Evolutionary conservation across 2,113 vertebrate species (phyloP), one percentile per base, ranked within the genome.

Genomic region (Nipponia nippon): DNA sequence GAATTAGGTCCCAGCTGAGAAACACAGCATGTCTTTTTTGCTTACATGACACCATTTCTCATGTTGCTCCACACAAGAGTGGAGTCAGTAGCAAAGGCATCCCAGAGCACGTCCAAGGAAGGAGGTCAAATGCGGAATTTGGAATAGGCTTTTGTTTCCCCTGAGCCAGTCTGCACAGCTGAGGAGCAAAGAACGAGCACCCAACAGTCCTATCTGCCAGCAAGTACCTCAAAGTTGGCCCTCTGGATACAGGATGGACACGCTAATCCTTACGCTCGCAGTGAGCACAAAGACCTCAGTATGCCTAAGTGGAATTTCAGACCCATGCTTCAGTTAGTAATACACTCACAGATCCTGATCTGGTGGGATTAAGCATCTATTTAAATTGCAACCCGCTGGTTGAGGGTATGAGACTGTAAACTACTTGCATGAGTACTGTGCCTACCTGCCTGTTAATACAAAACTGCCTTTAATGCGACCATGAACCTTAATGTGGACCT

Each of bases 401-500:
- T 42, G 36, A 93, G 36, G 7, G 10, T 26, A 6, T 46, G 49
- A 91, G 49, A 27, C 66, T 38, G n/a, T 25, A 58, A 53, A n/a
- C 22, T n/a, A 16, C 44, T 61, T 66, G 21, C 16, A 17, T 7
- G 13, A 4, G 5, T 36, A 61, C 7, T 22, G 5, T 82, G 44
- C 21, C 66, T 89, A 59, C n/a, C 26, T 49, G 38, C 21, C n/a
- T 91, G 56, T 69, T 95, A 62, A 65, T 27, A 53, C 32, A 76
- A 76, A 94, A 95, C 15, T 69, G 25, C 46, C 25, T 79, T 84
- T 72, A 87, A 75, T 32, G 44, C 1, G 4, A 49, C 38, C 2
- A 1, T 69, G 40, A 92, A 84, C 56, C n/a, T 87, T 95, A 95
- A 93, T n/a, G 32, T 40, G 70, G 56, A 71, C 69, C 86, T 95